Evolutionary conservation across 2,888 invertebrate species (phyloP).

Genomic region (Exephanes ischioxanthus): DNA sequence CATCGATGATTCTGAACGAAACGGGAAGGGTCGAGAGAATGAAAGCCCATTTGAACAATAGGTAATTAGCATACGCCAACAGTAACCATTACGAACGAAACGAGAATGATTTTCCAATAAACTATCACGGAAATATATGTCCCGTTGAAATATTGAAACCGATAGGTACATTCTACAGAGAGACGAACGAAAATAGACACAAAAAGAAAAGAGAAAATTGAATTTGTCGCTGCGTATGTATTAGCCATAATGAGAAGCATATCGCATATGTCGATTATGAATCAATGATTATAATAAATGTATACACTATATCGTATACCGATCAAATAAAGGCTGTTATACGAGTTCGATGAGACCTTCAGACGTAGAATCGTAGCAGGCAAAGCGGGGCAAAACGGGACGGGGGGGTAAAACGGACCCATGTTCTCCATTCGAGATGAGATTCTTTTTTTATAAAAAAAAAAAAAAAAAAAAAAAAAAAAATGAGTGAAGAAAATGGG

Average conservation of each 20-base stretch:
- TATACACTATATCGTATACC: conserved; percentile 65
- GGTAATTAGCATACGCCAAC: neutral
- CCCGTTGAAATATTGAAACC: conserved; percentile 36
- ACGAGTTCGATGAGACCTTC: conserved; percentile 72
- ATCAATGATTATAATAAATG: conserved; percentile 57
- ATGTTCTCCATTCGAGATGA: no score
- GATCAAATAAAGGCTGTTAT: conserved; percentile 83
- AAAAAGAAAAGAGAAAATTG: conserved; percentile 31
- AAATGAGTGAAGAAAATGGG: neutral
- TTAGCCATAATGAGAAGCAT: conserved; percentile 40
- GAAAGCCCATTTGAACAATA: conserved; percentile 10
- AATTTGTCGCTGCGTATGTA: conserved; percentile 53
- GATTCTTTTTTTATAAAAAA: conserved; percentile 2
- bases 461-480: conserved; percentile 33
- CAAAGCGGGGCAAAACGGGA: neutral
- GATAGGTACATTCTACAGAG: conserved; percentile 35
- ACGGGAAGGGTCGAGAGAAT: neutral
- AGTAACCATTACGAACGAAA: conserved; percentile 13
- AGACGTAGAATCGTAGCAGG: conserved; percentile 7
- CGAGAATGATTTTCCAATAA: conserved; percentile 12
- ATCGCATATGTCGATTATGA: conserved; percentile 58
- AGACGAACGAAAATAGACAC: conserved; percentile 7
- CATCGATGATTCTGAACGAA: conserved; percentile 6
- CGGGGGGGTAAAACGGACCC: no score
- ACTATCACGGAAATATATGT: conserved; percentile 20